phyloP scores from a whole-genome alignment of 1,140 invertebrate species.

The Brachionus rotundiformis region DNA sequence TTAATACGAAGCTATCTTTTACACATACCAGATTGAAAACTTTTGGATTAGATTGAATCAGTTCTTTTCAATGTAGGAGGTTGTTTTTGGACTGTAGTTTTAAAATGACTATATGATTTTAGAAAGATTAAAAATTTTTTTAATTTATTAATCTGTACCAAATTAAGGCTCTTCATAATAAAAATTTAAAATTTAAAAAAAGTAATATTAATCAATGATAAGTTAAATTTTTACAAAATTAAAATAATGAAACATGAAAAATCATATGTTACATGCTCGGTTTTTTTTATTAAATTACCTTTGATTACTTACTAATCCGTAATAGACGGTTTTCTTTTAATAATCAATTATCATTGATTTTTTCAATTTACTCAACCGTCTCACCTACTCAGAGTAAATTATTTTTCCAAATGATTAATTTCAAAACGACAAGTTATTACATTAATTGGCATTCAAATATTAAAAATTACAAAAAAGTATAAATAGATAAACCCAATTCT shows the following conservation, averaged over 20 bases:
- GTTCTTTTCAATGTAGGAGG: no score
- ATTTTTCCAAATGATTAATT: conserved; percentile 22
- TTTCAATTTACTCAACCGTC: not conserved
- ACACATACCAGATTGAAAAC: no score
- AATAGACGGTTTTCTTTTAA: not conserved
- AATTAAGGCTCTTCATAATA: no score
- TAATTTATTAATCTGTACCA: no score
- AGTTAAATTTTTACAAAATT: no score
- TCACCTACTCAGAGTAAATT: conserved; percentile 42
- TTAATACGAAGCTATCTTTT: no score
- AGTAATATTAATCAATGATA: not conserved
- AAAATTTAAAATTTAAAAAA: no score
- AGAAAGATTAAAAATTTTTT: no score
- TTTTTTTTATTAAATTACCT: not conserved
- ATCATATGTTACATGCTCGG: not conserved
- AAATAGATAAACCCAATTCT: not conserved
- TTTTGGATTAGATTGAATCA: no score
- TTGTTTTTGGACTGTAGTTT: no score
- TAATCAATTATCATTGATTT: conserved; percentile 5
- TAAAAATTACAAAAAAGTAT: not conserved
- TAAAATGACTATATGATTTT: no score
- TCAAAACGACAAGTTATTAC: conserved; percentile 1
- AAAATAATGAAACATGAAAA: no score
- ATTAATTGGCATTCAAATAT: not conserved
- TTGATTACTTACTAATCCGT: not conserved